phyloP scores from a whole-genome alignment of 2,113 vertebrate genomes.

The Orcinus orca region DNA sequence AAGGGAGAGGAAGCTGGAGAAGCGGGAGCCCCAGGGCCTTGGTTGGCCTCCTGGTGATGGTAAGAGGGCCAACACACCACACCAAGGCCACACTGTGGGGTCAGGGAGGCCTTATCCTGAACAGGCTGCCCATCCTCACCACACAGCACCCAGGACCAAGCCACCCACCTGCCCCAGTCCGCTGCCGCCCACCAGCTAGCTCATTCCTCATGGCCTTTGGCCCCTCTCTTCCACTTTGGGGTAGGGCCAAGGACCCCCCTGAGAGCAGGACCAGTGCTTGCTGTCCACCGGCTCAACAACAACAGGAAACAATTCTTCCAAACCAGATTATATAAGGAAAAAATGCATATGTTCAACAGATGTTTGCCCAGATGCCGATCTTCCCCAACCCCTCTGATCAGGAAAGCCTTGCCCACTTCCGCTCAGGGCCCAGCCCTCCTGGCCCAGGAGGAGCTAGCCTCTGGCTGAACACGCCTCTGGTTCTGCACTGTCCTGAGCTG shows the following conservation, averaged over 20 bases:
- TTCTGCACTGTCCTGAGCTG: not conserved
- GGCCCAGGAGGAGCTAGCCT: not conserved
- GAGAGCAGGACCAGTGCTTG: not conserved
- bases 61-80: not conserved
- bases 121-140: not conserved
- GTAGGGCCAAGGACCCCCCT: not conserved
- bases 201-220: accelerated
- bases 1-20: not conserved
- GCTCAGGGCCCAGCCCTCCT: not conserved
- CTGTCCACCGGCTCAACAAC: not conserved
- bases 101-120: not conserved
- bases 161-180: too few relatives aligned
- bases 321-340: not conserved
- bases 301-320: not conserved
- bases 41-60: not conserved
- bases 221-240: not conserved
- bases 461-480: not conserved
- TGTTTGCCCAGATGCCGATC: not conserved
- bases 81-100: not conserved
- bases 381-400: not conserved
- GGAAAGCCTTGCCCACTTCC: not conserved
- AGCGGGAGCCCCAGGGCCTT: not conserved
- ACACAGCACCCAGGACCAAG: not conserved
- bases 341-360: not conserved
- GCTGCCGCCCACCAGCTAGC: too few relatives aligned